Conservation (phyloP, 1,140 invertebrate species). For the Formica exsecta region DNA sequence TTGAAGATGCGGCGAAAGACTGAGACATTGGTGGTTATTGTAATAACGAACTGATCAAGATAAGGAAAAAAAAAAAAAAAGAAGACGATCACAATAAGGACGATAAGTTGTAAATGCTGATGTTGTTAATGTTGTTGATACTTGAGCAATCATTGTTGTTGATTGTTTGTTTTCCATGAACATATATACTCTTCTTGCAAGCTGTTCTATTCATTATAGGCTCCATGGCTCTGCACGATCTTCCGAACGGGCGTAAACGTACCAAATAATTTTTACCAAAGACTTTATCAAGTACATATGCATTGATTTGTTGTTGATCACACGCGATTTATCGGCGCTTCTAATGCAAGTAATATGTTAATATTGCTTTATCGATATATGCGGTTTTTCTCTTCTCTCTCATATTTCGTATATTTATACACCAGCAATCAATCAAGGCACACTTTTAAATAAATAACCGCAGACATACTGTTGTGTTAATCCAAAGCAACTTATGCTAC, state of each 20-base stretch:
- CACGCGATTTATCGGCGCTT: slow-evolving; percentile 33
- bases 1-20: slow-evolving; percentile 70
- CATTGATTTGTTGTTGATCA: slow-evolving; percentile 54
- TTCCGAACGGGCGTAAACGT: slow-evolving; percentile 76
- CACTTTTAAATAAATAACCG: slow-evolving; percentile 60
- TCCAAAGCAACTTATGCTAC: slow-evolving; percentile 74
- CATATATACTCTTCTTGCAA: slow-evolving; percentile 70
- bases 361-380: neutral
- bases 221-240: slow-evolving; percentile 70
- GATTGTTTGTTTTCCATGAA: slow-evolving; percentile 82
- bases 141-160: slow-evolving; percentile 82
- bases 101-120: slow-evolving; percentile 79
- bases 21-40: slow-evolving; percentile 69
- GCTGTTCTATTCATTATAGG: slow-evolving; percentile 77
- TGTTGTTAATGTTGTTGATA: slow-evolving; percentile 84
- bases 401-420: neutral
- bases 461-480: slow-evolving; percentile 57
- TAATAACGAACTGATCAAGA: slow-evolving; percentile 67
- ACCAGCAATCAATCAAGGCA: slow-evolving; percentile 64
- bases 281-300: slow-evolving; percentile 48
- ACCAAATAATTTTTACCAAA: slow-evolving; percentile 79
- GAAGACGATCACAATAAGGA: slow-evolving; percentile 78
- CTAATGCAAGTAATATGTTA: slow-evolving; percentile 26
- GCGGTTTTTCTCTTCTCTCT: neutral
- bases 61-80: slow-evolving; percentile 47